Evolutionary conservation across 2,797 vertebrate genomes (phyloP), one percentile per base, ranked within the genome.

Genomic region (Karalla daura): DNA sequence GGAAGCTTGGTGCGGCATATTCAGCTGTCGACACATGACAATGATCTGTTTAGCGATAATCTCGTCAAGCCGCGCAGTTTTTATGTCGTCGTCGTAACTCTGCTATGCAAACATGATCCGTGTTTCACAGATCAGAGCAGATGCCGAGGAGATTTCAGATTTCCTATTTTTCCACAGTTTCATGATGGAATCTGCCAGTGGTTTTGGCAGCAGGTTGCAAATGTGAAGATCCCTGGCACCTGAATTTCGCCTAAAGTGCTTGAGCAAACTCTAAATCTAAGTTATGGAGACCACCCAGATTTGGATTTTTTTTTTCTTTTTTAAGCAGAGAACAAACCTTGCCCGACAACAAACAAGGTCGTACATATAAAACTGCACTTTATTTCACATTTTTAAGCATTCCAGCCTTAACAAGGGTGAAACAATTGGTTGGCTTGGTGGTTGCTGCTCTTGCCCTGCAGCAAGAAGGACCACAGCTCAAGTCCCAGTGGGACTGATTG

Each of bases 181-280:
- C 23, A 18, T 52, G 56, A n/a, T 23, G 11, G 30, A 59, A 32
- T 63, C 39, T 46, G 10, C 35, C 30, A 46, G 55, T 3, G 9
- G 13, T 40, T 70, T 60, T 75, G 63, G 70, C 65, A 78, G 47
- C 44, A 46, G 21, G 27, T 39, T 54, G 15, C 49, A 15, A 28
- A 55, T 53, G 59, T 52, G 70, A 60, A 17, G 20, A 56, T 51
- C 20, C 13, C 25, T 70, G 74, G 45, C 55, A 59, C 49, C 41
- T 50, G 45, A 32, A 28, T 62, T 73, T 74, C 47, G 33, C 54
- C 65, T 54, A n/a, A 68, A 70, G 63, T 50, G 30, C 11, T 25
- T 52, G 15, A 24, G 15, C 37, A 47, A 37, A 54, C 47, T 73
- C 44, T 73, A 69, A 73, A 81, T 79, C 67, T 49, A 54, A 39